phyloP scores from a whole-genome alignment of 64 coral and sea anemone genomes.

The Actinia equina region DNA sequence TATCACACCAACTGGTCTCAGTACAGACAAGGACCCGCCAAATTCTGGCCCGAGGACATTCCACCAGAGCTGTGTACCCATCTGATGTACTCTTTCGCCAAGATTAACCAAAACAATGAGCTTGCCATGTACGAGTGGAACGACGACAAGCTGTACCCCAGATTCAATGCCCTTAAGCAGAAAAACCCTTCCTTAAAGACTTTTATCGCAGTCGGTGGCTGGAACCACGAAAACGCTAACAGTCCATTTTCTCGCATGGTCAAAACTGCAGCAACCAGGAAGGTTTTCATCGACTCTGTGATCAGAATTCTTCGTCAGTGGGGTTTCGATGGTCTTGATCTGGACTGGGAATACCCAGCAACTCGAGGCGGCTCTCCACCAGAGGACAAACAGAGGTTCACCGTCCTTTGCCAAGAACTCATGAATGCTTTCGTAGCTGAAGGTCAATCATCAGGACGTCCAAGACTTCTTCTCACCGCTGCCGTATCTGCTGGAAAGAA shows the following conservation, averaged over 20 bases:
- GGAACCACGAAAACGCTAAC: conserved; percentile 64
- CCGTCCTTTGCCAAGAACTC: conserved; percentile 58
- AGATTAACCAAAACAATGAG: conserved; percentile 49
- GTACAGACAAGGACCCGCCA: conserved; percentile 44
- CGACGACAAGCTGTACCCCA: conserved; percentile 69
- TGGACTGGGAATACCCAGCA: conserved; percentile 79
- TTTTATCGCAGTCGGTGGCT: conserved; percentile 52
- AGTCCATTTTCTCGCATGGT: conserved; percentile 67
- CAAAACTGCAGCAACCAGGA: conserved; percentile 53
- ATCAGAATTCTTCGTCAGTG: conserved; percentile 45
- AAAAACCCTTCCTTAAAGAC: conserved; percentile 30
- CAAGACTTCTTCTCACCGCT: conserved; percentile 69
- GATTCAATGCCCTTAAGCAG: conserved; percentile 53
- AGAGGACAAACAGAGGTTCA: conserved; percentile 61
- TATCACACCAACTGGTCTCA: conserved; percentile 75
- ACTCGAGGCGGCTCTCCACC: conserved; percentile 49
- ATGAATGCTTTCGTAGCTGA: conserved; percentile 62
- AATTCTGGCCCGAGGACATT: conserved; percentile 61
- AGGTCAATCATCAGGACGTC: conserved; percentile 11
- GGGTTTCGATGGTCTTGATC: conserved; percentile 75
- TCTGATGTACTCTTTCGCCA: conserved; percentile 63
- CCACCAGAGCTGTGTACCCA: conserved; percentile 55
- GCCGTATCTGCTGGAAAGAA: conserved; percentile 62
- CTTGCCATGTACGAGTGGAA: conserved; percentile 75
- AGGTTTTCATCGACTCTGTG: conserved; percentile 71